Evolutionary conservation across 2,888 invertebrate genomes (phyloP), one percentile per base, ranked within the genome.

Genomic region (Euzophera pinguis): DNA sequence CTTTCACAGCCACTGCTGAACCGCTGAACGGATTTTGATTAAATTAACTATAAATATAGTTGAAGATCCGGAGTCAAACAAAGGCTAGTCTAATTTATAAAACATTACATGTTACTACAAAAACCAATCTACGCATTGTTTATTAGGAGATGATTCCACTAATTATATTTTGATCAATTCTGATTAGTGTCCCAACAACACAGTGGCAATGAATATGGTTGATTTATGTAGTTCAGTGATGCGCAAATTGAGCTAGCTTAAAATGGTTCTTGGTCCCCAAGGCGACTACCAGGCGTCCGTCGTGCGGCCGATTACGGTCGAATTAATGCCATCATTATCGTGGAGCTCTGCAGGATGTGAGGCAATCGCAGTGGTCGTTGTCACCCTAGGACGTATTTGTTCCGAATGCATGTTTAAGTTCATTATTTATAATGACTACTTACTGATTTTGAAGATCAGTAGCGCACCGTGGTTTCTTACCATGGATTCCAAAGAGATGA

Each of bases 311-410:
- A 87, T 87, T 89, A 88, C 81, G 81, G 81, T 78, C 84, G 81
- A 89, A 88, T 89, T 89, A 89, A 89, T 80, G 80, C 84, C 73
- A 76, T 83, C 85, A 88, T 89, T 89, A 89, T 75, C 75, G 79
- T 71, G 8, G 73, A 71, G 71, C 69, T 68, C 69, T 70, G 76
- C 5, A 22, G 22, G 22, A 22, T 73, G 64, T 61, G 64, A 68
- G 75, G 77, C 83, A 86, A 87, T 81, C 83, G 77, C 75, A 65
- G 65, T 59, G 63, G 59, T 68, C 65, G 63, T 63, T 71, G 75
- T 72, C 73, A 71, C 72, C 67, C 62, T 68, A 14, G 42, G 42
- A 75, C 73, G 74, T 74, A 72, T 75, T 77, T 75, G 65, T 59
- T 43, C 27, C 29, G 45, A 47, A 39, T 8, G 8, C 14, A 13